A percentile compares a stretch with the other conserved stretches of the same genome.
These are phyloP conservation scores for Vanessa tameamea DNA, from an alignment of 1,140 invertebrate species.

Conservation along the genomic window DNA sequence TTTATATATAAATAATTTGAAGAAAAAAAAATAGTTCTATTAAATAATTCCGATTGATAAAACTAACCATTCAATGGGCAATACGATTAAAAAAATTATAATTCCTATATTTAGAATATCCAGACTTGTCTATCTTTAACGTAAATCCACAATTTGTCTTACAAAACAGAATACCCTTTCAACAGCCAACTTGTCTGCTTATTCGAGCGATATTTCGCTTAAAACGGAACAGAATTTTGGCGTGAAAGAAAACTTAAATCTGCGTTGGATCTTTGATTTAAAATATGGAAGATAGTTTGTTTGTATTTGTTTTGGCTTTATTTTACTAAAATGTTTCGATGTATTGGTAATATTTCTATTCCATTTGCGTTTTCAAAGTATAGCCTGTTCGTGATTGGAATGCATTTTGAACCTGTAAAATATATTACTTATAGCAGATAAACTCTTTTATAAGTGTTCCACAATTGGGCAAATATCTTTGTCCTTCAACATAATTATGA, in stretches of 20 bases:
- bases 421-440: no score
- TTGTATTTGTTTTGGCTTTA: constrained; percentile 1
- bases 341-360: not conserved
- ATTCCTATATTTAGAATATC: not conserved
- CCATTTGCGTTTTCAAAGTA: no score
- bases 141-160: constrained; percentile 32
- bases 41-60: no score
- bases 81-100: no score
- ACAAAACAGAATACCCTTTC: constrained; percentile 28
- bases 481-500: no score
- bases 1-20: no score
- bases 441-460: no score
- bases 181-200: constrained; percentile 29
- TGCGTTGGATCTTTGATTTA: constrained; percentile 7
- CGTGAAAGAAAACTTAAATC: constrained; percentile 16
- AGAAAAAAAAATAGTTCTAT: no score
- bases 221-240: constrained; percentile 36
- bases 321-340: not conserved
- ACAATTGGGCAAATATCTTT: no score
- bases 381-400: no score
- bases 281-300: constrained; percentile 11
- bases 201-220: constrained; percentile 36
- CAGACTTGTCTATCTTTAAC: not conserved
- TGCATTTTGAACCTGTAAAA: no score
- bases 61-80: no score